A percentile compares a stretch with the other conserved stretches of the same genome.
phyloP scores from a whole-genome alignment of 2,888 invertebrate genomes.

The Monoplex corrugatus region DNA sequence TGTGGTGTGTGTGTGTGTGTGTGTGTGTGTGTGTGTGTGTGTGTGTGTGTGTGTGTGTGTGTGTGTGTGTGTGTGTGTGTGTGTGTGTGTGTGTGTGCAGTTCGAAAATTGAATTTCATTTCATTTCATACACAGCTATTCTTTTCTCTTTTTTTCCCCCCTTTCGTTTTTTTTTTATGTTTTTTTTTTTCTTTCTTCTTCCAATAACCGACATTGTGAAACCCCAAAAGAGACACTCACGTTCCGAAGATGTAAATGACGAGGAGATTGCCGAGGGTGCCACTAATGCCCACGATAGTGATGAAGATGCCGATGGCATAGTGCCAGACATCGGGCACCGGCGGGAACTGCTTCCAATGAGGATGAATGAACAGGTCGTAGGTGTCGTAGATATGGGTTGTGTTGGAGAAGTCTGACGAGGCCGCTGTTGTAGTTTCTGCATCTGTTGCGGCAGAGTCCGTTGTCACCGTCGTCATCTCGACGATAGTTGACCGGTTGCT shows the following conservation, averaged over 20 bases:
- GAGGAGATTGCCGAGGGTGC: constrained; percentile 74
- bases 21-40: not conserved
- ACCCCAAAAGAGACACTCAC: no score
- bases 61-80: not conserved
- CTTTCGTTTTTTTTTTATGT: no score
- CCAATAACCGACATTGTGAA: no score
- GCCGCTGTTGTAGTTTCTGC: not conserved
- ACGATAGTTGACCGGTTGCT: no score
- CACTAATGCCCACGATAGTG: constrained; percentile 84
- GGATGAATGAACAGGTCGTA: constrained; percentile 73
- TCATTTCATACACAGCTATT: no score
- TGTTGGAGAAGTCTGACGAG: constrained; percentile 51
- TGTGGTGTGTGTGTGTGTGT: not conserved
- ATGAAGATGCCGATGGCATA: constrained; percentile 83
- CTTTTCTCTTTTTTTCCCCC: no score
- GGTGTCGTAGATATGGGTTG: constrained; percentile 68
- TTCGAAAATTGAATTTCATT: no score
- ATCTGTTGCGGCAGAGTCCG: not conserved
- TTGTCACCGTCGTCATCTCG: no score
- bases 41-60: not conserved
- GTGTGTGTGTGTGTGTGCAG: not conserved
- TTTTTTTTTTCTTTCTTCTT: no score
- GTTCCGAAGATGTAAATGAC: constrained; percentile 76
- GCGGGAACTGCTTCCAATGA: constrained; percentile 74
- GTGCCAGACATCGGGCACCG: constrained; percentile 71